Evolutionary conservation across 1,140 invertebrate genomes (phyloP).

Genomic region (Paraescarpia echinospica): DNA sequence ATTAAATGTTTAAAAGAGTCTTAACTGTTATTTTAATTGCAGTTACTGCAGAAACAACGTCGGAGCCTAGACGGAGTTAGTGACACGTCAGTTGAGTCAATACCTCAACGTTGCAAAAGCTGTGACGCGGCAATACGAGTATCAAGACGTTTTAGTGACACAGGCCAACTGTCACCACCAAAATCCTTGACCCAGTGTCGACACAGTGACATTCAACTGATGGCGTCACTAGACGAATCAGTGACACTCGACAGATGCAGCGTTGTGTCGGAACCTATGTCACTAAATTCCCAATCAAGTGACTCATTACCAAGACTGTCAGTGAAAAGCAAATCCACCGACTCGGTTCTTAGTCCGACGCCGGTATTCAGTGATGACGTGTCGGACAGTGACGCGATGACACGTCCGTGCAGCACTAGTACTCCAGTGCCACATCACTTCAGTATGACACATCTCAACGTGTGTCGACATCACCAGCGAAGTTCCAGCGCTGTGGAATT

Average conservation of each 20-base stretch:
- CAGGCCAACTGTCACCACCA: neutral
- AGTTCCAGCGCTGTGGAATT: neutral
- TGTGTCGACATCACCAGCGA: neutral
- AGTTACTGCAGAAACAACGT: neutral
- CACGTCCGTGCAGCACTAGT: neutral
- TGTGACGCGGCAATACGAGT: neutral
- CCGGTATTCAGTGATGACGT: neutral
- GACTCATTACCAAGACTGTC: neutral
- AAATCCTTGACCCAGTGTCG: neutral
- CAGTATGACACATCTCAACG: neutral
- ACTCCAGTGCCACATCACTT: neutral
- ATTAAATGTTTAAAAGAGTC: too few species aligned
- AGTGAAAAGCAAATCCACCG: neutral
- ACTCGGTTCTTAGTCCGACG: neutral
- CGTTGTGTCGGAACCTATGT: neutral
- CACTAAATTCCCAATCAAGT: neutral
- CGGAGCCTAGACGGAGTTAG: neutral
- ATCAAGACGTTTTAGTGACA: neutral
- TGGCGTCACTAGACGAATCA: neutral
- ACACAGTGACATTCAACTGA: neutral
- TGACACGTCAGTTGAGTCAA: neutral
- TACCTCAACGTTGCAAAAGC: neutral
- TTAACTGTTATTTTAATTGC: neutral
- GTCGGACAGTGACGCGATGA: neutral
- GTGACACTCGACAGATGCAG: neutral